phyloP scores from a whole-genome alignment of 2,888 invertebrate genomes.

The Macropis europaea region DNA sequence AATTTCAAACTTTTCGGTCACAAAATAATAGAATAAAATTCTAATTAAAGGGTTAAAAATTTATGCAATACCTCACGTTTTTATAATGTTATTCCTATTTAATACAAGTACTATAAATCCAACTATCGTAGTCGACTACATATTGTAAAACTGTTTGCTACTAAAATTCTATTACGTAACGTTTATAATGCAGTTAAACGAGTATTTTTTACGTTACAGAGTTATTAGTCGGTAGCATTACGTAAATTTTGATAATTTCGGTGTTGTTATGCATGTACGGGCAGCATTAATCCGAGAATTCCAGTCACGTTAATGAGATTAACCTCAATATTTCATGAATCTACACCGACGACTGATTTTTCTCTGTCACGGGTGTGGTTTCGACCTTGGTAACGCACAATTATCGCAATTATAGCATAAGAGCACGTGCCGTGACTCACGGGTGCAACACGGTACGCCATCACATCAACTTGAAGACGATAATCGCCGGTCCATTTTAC shows the following conservation, averaged over 20 bases:
- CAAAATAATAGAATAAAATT: too few species aligned
- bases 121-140: background rate
- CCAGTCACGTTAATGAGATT: slow-evolving; percentile 32
- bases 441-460: background rate
- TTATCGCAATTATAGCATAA: slow-evolving; percentile 66
- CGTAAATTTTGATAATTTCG: background rate
- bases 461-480: slow-evolving; percentile 23
- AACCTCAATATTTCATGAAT: slow-evolving; percentile 40
- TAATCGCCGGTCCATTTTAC: slow-evolving; percentile 4
- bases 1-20: too few species aligned
- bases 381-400: slow-evolving; percentile 68
- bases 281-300: slow-evolving; percentile 11
- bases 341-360: slow-evolving; percentile 23
- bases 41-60: too few species aligned
- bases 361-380: slow-evolving; percentile 63
- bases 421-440: slow-evolving; percentile 49
- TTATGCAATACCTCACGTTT: too few species aligned
- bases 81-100: too few species aligned
- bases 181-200: background rate
- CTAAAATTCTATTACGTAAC: background rate
- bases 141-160: too few species aligned
- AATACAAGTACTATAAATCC: background rate
- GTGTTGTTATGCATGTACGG: background rate
- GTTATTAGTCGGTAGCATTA: background rate
- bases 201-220: background rate